phyloP scores from a whole-genome alignment of 2,797 vertebrate genomes.

The Sphenopsis melanotis region DNA sequence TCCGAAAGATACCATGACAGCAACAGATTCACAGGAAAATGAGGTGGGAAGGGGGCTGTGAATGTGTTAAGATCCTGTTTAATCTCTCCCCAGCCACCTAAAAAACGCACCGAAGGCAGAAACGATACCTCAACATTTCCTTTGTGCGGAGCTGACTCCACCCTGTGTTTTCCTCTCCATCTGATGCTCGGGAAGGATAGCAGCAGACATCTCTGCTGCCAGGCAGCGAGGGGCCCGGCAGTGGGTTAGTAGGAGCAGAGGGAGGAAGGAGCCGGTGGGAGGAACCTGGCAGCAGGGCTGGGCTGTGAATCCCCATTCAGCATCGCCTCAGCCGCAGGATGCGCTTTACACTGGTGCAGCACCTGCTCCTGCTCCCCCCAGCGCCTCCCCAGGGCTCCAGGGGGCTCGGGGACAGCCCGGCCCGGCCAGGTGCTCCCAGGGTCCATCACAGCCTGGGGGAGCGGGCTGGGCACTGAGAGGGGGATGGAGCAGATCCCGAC shows the following conservation, averaged over 20 bases:
- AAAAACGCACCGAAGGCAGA: not conserved
- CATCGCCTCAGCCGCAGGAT: not conserved
- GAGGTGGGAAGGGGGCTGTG: slow-evolving; percentile 36
- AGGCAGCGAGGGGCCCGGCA: not conserved
- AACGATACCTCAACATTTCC: slow-evolving; percentile 29
- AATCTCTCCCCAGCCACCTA: slow-evolving; percentile 31
- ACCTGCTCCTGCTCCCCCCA: not conserved
- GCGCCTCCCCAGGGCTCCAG: not conserved
- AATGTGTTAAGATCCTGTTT: slow-evolving; percentile 49
- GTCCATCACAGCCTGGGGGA: not conserved
- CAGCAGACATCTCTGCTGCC: not conserved
- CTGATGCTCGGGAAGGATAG: slow-evolving; percentile 23
- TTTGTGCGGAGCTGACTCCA: slow-evolving; percentile 61
- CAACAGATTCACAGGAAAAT: slow-evolving; percentile 38
- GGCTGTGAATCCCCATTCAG: not conserved
- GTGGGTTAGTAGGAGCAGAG: slow-evolving; percentile 38
- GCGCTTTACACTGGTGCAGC: not conserved
- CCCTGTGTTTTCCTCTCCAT: slow-evolving; percentile 59
- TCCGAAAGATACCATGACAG: slow-evolving; percentile 21
- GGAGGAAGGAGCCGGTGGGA: not conserved
- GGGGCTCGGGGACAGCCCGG: not conserved
- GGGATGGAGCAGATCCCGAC: not conserved
- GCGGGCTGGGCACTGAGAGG: not conserved
- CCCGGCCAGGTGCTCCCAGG: not conserved
- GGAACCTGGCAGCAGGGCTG: not conserved